A percentile compares a stretch with the other conserved stretches of the same genome.
Evolutionary conservation across 2,888 invertebrate genomes (phyloP).

Genomic region (Helobdella robusta): DNA sequence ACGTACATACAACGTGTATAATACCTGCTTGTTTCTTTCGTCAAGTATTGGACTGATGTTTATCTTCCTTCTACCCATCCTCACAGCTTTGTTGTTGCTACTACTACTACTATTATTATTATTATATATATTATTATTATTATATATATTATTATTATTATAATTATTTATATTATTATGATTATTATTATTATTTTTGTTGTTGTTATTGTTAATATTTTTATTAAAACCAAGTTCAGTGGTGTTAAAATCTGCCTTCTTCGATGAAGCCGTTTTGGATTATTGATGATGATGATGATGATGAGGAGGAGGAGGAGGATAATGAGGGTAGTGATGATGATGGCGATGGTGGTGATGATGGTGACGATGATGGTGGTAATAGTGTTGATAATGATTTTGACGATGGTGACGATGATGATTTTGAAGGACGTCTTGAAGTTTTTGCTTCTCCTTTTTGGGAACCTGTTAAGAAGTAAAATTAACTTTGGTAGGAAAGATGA

Average conservation of each 20-base stretch:
- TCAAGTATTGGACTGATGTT: constrained; percentile 25
- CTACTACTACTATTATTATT: too few relatives aligned
- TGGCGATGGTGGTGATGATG: constrained; percentile 21
- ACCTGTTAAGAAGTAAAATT: too few relatives aligned
- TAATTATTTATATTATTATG: too few relatives aligned
- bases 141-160: too few relatives aligned
- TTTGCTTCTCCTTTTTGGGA: too few relatives aligned
- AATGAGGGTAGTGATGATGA: background rate
- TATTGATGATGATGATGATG: constrained; percentile 5
- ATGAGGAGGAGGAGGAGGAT: constrained; percentile 10
- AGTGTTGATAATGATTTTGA: constrained; percentile 16
- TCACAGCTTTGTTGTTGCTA: too few relatives aligned
- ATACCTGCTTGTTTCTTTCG: constrained; percentile 28
- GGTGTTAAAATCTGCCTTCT: background rate
- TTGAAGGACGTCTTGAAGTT: too few relatives aligned
- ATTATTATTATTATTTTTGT: too few relatives aligned
- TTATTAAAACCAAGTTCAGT: background rate
- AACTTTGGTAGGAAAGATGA: background rate
- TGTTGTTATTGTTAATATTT: background rate
- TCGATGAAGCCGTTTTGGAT: background rate
- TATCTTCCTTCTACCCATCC: constrained; percentile 28
- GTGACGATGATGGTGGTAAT: constrained; percentile 20
- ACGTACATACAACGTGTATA: too few relatives aligned
- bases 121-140: too few relatives aligned
- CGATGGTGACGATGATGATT: constrained; percentile 8